Evolutionary conservation across 2,797 vertebrate genomes (phyloP), one percentile per base, ranked within the genome.

Genomic region (Phoxinus dragarum): DNA sequence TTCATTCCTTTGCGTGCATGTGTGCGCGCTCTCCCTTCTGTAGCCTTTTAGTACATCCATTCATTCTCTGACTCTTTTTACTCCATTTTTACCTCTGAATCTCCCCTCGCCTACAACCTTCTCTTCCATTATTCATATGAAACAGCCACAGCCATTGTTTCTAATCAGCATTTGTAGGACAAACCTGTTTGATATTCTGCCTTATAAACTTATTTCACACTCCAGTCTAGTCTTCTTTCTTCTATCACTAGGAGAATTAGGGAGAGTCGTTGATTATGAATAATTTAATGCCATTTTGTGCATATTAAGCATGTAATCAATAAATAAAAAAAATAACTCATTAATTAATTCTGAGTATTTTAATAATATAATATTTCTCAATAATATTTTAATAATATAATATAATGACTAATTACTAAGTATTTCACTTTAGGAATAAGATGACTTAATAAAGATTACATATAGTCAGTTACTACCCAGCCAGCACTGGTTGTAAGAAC

Each of bases 161-260:
- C 66, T 71, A 78, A 84, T 84, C 66, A 84, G 49, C 82, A 54
- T 76, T 84, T 68, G 59, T n/a, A 75, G 56, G 31, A 75, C 42
- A 69, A 81, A 38, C 44, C 31, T 80, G 44, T 80, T 68, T 81
- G 66, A 81, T 81, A 84, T 84, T 76, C 72, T 76, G 82, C 47
- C 9, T 67, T 40, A 67, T 76, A 64, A 84, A 68, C 61, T 67
- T 75, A 64, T 64, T 64, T 49, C 38, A 34, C 31, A 80, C 52
- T 49, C 71, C n/a, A 19, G 5, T 38, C 56, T 61, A 12, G 19
- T 49, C 80, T 36, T 75, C 44, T 16, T 64, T 56, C 36, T 44
- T 52, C 23, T 52, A 49, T 36, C 68, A 10, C 10, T 54, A 21
- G 52, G 52, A 54, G 6, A 56, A 56, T 23, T 56, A 1, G 8